Conservation (phyloP, 2,113 vertebrate genomes). For the Petrocephalus zakoni region DNA sequence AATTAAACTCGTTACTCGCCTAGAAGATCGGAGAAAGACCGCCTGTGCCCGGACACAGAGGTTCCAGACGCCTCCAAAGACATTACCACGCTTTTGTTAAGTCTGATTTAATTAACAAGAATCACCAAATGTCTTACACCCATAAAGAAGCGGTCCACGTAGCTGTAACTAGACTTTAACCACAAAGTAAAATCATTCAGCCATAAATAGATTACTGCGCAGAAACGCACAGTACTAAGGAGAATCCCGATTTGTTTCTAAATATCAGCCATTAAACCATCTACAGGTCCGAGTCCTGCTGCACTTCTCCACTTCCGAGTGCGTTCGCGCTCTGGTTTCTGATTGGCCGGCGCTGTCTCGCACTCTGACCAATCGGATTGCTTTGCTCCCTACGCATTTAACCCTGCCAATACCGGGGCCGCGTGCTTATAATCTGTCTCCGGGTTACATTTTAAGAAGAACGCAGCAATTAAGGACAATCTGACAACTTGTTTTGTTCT, state of each 20-base stretch:
- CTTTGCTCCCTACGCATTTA: not conserved
- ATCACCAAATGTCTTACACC: not conserved
- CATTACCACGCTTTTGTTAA: conserved; percentile 12
- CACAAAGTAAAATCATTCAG: no score
- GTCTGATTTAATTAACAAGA: not conserved
- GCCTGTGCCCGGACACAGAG: conserved; percentile 32
- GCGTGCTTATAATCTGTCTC: not conserved
- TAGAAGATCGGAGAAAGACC: conserved; percentile 49
- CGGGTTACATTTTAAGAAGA: not conserved
- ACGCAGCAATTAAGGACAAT: not conserved
- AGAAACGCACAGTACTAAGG: not conserved
- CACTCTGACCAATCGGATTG: not conserved
- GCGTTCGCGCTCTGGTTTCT: conserved; percentile 10
- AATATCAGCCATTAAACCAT: not conserved
- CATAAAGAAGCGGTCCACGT: not conserved
- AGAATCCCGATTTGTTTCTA: not conserved
- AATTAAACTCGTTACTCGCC: conserved; percentile 44
- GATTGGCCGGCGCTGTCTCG: not conserved
- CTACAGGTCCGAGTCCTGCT: not conserved
- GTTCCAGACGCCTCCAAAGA: conserved; percentile 20
- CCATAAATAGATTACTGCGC: not conserved
- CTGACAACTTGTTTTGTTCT: not conserved
- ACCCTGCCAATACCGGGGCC: not conserved
- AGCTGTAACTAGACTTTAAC: not conserved
- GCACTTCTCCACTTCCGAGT: not conserved